A percentile compares a stretch with the other conserved stretches of the same genome.
Evolutionary conservation across 1,140 invertebrate genomes (phyloP).

Genomic region (Pogonomyrmex californicus): DNA sequence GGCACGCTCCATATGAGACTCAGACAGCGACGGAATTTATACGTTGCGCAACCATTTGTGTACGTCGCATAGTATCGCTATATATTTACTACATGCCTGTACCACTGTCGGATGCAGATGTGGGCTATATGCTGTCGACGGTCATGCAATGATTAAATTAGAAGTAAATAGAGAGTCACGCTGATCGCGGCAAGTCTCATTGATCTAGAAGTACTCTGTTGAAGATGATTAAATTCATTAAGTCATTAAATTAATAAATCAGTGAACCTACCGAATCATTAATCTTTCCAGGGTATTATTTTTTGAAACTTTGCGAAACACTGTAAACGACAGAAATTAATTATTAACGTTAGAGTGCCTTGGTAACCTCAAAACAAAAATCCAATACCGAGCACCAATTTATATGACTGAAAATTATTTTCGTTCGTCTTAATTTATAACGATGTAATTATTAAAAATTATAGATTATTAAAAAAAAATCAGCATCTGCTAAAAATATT

Average conservation of each 20-base stretch:
- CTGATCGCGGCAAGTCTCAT: neutral
- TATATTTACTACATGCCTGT: constrained; percentile 52
- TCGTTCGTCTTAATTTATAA: neutral
- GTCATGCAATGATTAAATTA: constrained; percentile 63
- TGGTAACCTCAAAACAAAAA: neutral
- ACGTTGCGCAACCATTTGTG: constrained; percentile 42
- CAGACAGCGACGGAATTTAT: constrained; percentile 60
- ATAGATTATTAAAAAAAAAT: too few species aligned
- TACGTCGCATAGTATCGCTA: constrained; percentile 44
- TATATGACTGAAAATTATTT: constrained; percentile 14
- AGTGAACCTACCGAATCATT: neutral
- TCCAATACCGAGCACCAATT: neutral
- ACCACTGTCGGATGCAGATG: constrained; percentile 53
- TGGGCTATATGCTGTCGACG: constrained; percentile 33
- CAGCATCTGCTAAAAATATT: neutral
- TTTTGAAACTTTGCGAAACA: neutral
- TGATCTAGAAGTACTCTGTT: neutral
- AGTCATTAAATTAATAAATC: constrained; percentile 1
- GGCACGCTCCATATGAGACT: constrained; percentile 31
- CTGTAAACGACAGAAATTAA: constrained; percentile 29
- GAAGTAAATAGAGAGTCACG: constrained; percentile 44
- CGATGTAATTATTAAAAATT: neutral
- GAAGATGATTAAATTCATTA: neutral
- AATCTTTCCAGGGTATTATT: neutral
- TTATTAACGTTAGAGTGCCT: constrained; percentile 2